Base-by-base conservation (phyloP, 2,797 vertebrate genomes). In the Crocodylus rhombifer region DNA sequence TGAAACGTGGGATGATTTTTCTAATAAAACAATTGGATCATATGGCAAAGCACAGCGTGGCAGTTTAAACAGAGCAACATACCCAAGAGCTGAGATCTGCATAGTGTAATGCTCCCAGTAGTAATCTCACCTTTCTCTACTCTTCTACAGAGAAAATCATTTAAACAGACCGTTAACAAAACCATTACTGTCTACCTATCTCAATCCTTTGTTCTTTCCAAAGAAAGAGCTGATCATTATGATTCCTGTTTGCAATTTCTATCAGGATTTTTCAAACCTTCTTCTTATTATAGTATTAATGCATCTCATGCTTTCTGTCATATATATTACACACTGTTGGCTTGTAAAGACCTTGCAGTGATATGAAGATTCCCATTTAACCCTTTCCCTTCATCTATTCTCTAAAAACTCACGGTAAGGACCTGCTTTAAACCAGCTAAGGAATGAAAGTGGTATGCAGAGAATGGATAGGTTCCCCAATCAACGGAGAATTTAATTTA, bases 11-110 rank as follows among this genome's bases (percentile, higher is more conserved):
- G 26, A 76, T 88, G 77, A 76, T 97, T 86, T 91, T 33, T 1
- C 94, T 92, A 96, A 90, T 85, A 94, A 95, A 97, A 96, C 78
- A 94, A 96, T 76, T 55, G 94, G 92, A 94, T 94, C 88, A 74
- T 90, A 95, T 64, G 94, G 95, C 87, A 95, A 92, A 97, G 91
- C 80, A 84, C 73, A 88, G 96, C 92, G 84, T 7, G 21, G 94
- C 67, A 67, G 74, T 93, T 96, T 92, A 94, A 94, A 96, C 82
- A 80, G 87, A 94, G 91, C 56, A 2, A 6, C 76, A 67, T 28
- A 60, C 91, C 93, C 91, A 76, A 5, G 82, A 92, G 94, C 84
- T 71, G 65, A 87, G 81, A 96, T 92, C 89, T 95, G 89, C 96
- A 91, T 82, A 95, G 92, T 65, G 74, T 90, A 82, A 89, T 92